Percentiles rank a stretch among this genome's conserved stretches.
These are phyloP conservation scores for Anser cygnoides DNA, from an alignment of 2,113 vertebrate genomes.

Conservation along the genomic window DNA sequence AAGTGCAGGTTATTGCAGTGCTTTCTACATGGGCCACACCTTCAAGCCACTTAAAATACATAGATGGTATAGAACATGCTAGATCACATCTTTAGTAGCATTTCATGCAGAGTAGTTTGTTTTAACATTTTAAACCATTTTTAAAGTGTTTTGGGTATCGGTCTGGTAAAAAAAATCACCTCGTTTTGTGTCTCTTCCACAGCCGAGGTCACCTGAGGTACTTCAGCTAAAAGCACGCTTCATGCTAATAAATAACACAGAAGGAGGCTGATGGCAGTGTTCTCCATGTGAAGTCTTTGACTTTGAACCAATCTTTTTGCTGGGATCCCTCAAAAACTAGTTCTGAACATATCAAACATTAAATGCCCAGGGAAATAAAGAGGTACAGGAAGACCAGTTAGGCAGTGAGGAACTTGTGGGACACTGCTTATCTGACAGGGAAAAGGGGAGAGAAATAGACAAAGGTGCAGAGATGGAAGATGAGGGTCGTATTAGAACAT, in stretches of 20 bases:
- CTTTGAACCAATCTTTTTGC: neutral
- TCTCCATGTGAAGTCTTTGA: neutral
- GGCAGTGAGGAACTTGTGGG: neutral
- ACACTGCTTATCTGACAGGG: neutral
- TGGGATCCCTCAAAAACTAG: neutral
- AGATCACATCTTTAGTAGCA: neutral
- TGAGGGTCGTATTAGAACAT: neutral
- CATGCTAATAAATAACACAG: neutral
- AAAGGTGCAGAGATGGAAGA: neutral
- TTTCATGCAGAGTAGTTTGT: neutral
- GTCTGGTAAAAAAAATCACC: neutral
- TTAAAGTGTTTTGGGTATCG: neutral
- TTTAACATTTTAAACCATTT: neutral
- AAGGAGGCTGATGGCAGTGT: neutral
- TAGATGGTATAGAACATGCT: neutral
- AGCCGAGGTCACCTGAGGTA: constrained; percentile 1
- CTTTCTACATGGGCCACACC: neutral
- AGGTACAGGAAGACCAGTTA: neutral
- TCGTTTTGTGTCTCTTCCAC: neutral
- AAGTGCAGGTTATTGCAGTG: neutral
- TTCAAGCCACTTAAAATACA: neutral
- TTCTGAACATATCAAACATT: neutral
- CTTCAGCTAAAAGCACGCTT: constrained; percentile 17
- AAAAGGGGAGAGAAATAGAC: neutral
- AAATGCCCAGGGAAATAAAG: neutral